Evolutionary conservation across 35 echinoderm and acorn worm species (phyloP).

Genomic region (Apostichopus japonicus): DNA sequence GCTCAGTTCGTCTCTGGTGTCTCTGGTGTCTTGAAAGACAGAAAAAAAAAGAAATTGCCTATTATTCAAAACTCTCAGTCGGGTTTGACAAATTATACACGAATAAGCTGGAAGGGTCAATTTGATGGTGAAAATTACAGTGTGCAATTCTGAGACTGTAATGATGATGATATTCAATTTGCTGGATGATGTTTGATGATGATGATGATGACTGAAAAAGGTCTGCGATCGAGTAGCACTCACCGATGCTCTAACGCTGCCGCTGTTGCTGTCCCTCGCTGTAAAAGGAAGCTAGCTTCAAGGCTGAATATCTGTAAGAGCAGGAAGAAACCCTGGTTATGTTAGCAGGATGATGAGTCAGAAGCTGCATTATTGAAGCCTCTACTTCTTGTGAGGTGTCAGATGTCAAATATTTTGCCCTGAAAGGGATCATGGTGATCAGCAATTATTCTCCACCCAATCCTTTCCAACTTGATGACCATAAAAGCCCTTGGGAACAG

Average conservation of each 20-base stretch:
- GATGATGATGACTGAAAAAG: too few relatives aligned
- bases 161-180: neutral
- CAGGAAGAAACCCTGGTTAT: neutral
- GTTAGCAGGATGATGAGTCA: neutral
- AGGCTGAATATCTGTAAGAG: neutral
- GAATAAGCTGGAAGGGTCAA: neutral
- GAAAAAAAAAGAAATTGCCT: neutral
- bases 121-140: neutral
- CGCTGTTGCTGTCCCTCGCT: too few relatives aligned
- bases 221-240: too few relatives aligned
- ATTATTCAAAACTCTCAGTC: neutral
- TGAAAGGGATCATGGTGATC: neutral
- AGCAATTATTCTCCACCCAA: neutral
- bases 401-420: neutral
- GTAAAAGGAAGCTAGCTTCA: neutral
- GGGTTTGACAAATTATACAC: too few relatives aligned
- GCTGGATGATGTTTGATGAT: neutral
- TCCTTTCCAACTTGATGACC: neutral
- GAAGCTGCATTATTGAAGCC: neutral
- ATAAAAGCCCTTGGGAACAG: neutral
- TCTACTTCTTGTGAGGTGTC: neutral
- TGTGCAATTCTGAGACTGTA: neutral
- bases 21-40: neutral
- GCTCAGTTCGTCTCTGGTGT: neutral
- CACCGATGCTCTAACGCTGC: too few relatives aligned